Evolutionary conservation across 2,888 invertebrate genomes (phyloP).

Genomic region (Drosophila colorata): DNA sequence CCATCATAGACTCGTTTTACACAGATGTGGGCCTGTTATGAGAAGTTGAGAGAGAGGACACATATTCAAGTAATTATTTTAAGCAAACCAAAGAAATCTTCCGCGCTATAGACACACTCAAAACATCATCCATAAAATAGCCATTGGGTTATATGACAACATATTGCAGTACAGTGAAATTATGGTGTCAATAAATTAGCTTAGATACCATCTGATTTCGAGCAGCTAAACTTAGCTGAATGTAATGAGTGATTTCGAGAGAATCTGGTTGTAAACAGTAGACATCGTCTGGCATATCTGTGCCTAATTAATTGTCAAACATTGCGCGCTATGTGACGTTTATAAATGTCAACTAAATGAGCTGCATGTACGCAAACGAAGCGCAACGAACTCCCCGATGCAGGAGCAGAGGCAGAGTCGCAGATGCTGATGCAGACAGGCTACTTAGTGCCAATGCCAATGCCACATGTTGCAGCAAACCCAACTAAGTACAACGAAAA

Average conservation of each 20-base stretch:
- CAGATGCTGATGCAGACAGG: slow-evolving; percentile 71
- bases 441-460: slow-evolving; percentile 79
- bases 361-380: slow-evolving; percentile 74
- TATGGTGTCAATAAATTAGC: slow-evolving; percentile 49
- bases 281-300: slow-evolving; percentile 52
- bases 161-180: slow-evolving; percentile 25
- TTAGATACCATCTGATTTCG: slow-evolving; percentile 35
- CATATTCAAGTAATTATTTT: too few relatives aligned
- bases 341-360: slow-evolving; percentile 81
- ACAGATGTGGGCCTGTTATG: too few relatives aligned
- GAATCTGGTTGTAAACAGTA: slow-evolving; percentile 12
- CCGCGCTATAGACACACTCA: too few relatives aligned
- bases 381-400: slow-evolving; percentile 58
- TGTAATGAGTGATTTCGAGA: slow-evolving; percentile 46
- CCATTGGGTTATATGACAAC: slow-evolving; percentile 3
- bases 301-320: slow-evolving; percentile 80
- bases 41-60: too few relatives aligned
- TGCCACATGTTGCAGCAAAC: slow-evolving; percentile 74
- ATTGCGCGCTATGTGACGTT: slow-evolving; percentile 80
- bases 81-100: too few relatives aligned
- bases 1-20: too few relatives aligned
- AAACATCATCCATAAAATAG: too few relatives aligned
- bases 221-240: slow-evolving; percentile 34
- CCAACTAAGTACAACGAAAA: slow-evolving; percentile 60
- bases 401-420: slow-evolving; percentile 2